A percentile compares a stretch with the other conserved stretches of the same genome.
These are phyloP conservation scores for Drosophila birchii DNA, from an alignment of 2,888 invertebrate genomes.

Conservation along the genomic window DNA sequence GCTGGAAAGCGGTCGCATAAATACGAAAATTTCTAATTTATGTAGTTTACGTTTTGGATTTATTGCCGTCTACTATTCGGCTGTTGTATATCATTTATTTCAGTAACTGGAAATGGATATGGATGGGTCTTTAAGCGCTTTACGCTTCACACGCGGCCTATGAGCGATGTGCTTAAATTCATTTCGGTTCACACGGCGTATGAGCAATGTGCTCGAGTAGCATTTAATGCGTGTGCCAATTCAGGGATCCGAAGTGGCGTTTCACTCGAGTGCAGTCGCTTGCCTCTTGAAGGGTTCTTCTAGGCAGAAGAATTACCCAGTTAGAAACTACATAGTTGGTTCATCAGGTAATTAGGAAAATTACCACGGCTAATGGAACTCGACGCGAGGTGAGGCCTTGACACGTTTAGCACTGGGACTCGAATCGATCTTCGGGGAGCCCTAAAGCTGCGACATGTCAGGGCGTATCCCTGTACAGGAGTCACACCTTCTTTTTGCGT, in stretches of 20 bases:
- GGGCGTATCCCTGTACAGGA: slow-evolving; percentile 22
- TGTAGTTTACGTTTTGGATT: slow-evolving; percentile 77
- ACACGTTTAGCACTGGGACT: slow-evolving; percentile 31
- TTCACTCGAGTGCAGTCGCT: slow-evolving; percentile 49
- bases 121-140: slow-evolving; percentile 54
- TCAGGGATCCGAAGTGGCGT: slow-evolving; percentile 63
- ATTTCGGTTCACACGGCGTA: slow-evolving; percentile 25
- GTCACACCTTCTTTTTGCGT: slow-evolving; percentile 47
- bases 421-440: slow-evolving; percentile 48
- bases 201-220: slow-evolving; percentile 53
- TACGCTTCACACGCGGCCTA: slow-evolving; percentile 15
- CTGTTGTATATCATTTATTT: slow-evolving; percentile 45
- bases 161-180: slow-evolving; percentile 48
- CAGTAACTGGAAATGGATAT: slow-evolving; percentile 42
- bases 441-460: slow-evolving; percentile 39
- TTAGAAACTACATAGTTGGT: slow-evolving; percentile 14
- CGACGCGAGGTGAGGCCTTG: slow-evolving; percentile 27
- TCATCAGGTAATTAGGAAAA: slow-evolving; percentile 48
- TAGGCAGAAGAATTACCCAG: slow-evolving; percentile 5
- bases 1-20: slow-evolving; percentile 53
- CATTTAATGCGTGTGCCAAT: slow-evolving; percentile 69
- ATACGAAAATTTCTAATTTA: slow-evolving; percentile 72
- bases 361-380: slow-evolving; percentile 43
- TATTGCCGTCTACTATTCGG: slow-evolving; percentile 52
- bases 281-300: slow-evolving; percentile 8